Percentiles rank a stretch among this genome's conserved stretches.
Conservation (phyloP, 2,888 invertebrate genomes). For the Alloscopus bannaensis region DNA sequence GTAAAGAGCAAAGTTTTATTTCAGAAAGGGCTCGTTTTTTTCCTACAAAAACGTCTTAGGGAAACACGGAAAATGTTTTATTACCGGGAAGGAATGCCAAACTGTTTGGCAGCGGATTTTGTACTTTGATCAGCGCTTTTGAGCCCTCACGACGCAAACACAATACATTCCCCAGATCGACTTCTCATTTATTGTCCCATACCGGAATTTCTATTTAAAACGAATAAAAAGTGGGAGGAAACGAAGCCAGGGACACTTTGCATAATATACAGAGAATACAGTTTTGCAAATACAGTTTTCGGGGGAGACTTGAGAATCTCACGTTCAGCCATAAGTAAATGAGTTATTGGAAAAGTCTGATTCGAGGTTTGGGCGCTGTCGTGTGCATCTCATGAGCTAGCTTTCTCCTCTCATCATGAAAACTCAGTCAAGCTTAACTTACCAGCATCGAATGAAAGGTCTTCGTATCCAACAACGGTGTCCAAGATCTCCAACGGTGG, state of each 20-base stretch:
- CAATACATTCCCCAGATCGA: slow-evolving; percentile 8
- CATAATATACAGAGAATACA: slow-evolving; percentile 34
- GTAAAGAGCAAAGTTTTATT: slow-evolving; percentile 35
- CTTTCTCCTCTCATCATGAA: neutral
- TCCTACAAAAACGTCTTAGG: slow-evolving; percentile 43
- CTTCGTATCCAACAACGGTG: slow-evolving; percentile 76
- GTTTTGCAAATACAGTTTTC: slow-evolving; percentile 9
- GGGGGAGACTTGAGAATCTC: slow-evolving; percentile 19
- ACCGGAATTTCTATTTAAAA: slow-evolving; percentile 8
- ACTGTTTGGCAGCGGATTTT: slow-evolving; percentile 53
- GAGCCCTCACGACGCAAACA: slow-evolving; percentile 13
- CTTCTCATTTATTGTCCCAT: slow-evolving; percentile 3
- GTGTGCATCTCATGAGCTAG: neutral
- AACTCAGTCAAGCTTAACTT: slow-evolving; percentile 62
- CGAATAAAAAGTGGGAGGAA: neutral
- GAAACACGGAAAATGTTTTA: slow-evolving; percentile 58
- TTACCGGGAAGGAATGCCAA: slow-evolving; percentile 57
- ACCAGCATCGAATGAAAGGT: slow-evolving; percentile 76
- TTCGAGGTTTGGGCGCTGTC: too few species aligned
- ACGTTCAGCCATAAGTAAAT: slow-evolving; percentile 43
- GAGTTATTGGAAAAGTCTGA: slow-evolving; percentile 37
- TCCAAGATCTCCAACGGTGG: slow-evolving; percentile 77
- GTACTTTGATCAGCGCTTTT: slow-evolving; percentile 37
- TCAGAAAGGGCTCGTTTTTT: slow-evolving; percentile 38
- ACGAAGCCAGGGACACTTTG: slow-evolving; percentile 30